These are phyloP conservation scores for Ophthalmotilapia sp. DNA, from an alignment of 2,113 vertebrate species.

Conservation along the genomic window DNA sequence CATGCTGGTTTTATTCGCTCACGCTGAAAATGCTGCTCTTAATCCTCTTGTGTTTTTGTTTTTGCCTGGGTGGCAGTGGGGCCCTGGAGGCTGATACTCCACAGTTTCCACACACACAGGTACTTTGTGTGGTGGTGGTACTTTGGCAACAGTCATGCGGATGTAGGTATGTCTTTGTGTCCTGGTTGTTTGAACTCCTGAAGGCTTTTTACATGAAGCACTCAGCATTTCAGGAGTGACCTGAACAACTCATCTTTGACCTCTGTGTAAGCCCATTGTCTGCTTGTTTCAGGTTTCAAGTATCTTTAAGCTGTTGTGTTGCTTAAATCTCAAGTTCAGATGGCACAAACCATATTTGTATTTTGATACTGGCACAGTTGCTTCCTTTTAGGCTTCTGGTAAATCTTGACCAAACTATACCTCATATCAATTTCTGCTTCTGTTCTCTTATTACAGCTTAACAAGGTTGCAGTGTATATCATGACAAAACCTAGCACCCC, in stretches of 20 bases:
- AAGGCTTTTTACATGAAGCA: background rate
- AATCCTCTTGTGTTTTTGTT: constrained; percentile 50
- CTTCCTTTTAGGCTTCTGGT: background rate
- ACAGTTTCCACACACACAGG: background rate
- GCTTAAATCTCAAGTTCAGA: background rate
- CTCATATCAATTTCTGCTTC: background rate
- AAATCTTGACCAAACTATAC: background rate
- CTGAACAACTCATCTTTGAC: background rate
- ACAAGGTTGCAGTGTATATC: background rate
- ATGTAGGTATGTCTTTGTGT: background rate
- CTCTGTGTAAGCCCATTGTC: background rate
- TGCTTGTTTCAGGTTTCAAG: background rate
- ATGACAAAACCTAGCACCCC: background rate
- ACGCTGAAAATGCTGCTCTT: constrained; percentile 16
- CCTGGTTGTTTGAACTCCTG: background rate
- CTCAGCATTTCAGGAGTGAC: background rate
- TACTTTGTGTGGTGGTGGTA: background rate
- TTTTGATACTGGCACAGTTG: background rate
- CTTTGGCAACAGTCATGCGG: background rate
- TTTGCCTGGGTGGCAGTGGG: constrained; percentile 26
- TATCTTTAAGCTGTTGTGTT: background rate
- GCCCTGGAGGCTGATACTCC: constrained; percentile 23
- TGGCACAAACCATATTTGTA: background rate
- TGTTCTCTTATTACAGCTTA: background rate
- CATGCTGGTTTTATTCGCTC: constrained; percentile 49